Evolutionary conservation across 23 tunicate species (phyloP).

Genomic region (Phallusia fumigata): DNA sequence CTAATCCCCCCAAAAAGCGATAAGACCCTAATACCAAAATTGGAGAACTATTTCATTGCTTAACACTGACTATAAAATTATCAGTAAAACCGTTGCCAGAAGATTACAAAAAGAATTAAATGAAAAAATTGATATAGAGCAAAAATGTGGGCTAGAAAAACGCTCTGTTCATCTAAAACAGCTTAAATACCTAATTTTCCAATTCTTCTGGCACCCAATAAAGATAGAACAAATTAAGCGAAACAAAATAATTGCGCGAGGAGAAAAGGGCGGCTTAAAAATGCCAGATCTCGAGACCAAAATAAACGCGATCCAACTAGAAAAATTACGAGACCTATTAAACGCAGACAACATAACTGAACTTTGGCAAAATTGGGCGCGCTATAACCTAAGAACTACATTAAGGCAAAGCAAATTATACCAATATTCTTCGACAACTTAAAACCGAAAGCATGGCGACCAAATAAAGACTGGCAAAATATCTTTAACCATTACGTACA

Average conservation of each 20-base stretch:
- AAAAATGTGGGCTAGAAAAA: neutral
- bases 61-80: neutral
- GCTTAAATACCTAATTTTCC: neutral
- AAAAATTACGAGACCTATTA: too few species aligned
- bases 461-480: too few species aligned
- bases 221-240: constrained; percentile 6
- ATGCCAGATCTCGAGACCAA: too few species aligned
- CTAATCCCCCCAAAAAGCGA: neutral
- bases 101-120: neutral
- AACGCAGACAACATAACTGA: too few species aligned
- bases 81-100: neutral
- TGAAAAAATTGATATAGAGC: neutral
- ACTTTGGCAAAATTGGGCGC: too few species aligned
- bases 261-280: too few species aligned
- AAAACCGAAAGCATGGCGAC: too few species aligned
- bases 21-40: neutral
- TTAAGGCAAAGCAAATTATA: too few species aligned
- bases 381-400: too few species aligned
- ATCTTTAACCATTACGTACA: too few species aligned
- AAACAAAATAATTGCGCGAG: neutral
- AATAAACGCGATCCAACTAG: too few species aligned
- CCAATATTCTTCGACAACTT: too few species aligned
- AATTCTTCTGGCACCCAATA: constrained; percentile 15
- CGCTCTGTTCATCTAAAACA: neutral
- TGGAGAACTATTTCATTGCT: neutral